These are phyloP conservation scores for Zelleria hepariella DNA, from an alignment of 2,888 invertebrate genomes.

Conservation along the genomic window DNA sequence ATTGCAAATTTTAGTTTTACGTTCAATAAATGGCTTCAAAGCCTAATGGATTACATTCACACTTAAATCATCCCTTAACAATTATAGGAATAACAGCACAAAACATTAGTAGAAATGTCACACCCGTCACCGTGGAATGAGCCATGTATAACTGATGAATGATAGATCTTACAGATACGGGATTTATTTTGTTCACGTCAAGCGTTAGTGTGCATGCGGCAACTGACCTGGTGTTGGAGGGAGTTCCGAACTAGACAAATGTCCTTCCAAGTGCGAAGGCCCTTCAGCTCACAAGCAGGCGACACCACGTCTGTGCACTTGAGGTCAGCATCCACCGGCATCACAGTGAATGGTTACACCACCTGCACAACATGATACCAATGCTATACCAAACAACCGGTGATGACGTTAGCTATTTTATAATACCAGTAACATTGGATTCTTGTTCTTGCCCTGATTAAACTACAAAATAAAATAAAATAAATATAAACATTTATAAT, in stretches of 20 bases:
- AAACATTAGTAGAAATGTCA: no score
- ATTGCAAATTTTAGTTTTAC: no score
- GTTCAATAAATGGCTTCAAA: no score
- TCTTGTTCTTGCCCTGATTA: no score
- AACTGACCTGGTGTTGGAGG: constrained; percentile 66
- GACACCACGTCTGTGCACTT: constrained; percentile 70
- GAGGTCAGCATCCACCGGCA: constrained; percentile 73
- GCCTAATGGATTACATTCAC: no score
- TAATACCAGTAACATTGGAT: not conserved
- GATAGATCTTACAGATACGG: not conserved
- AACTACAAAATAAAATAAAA: no score
- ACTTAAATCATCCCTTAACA: no score
- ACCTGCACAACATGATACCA: constrained; percentile 28
- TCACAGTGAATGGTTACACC: constrained; percentile 71
- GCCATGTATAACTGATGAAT: no score
- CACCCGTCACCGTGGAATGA: no score
- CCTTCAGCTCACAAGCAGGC: constrained; percentile 68
- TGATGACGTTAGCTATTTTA: not conserved
- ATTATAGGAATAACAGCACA: no score
- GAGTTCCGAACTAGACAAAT: constrained; percentile 69
- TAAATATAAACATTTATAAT: no score
- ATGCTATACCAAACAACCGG: not conserved
- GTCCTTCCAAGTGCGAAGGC: constrained; percentile 70
- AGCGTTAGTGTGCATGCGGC: not conserved
- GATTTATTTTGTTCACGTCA: not conserved